Evolutionary conservation across 2,113 vertebrate species (phyloP).

Genomic region (Melanocharis versteri): DNA sequence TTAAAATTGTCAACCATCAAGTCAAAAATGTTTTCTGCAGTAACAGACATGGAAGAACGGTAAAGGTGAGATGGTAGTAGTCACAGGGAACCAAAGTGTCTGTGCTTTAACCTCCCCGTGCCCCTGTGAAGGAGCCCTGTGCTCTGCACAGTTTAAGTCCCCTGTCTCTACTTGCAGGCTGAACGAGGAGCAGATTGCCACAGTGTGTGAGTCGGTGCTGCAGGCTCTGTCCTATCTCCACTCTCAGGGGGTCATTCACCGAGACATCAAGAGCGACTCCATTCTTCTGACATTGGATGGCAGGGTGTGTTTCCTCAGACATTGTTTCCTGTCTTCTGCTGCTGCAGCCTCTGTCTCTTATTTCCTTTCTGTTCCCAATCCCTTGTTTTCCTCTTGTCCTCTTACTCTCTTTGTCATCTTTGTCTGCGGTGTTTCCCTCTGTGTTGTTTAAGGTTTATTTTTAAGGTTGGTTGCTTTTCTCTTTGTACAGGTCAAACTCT

Average conservation of each 20-base stretch:
- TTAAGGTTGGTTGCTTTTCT: not conserved
- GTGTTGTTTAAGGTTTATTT: not conserved
- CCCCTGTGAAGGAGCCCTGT: not conserved
- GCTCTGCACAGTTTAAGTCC: not conserved
- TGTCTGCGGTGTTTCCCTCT: not conserved
- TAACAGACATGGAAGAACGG: not conserved
- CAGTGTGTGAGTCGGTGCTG: constrained; percentile 94
- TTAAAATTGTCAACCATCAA: not conserved
- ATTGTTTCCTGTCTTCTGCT: not conserved
- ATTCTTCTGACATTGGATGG: constrained; percentile 94
- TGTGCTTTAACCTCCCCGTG: not conserved
- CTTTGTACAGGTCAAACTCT: constrained; percentile 88
- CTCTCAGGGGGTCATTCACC: constrained; percentile 96
- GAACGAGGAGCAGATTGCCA: constrained; percentile 97
- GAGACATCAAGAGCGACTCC: constrained; percentile 98
- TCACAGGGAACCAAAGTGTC: not conserved
- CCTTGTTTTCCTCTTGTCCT: not conserved
- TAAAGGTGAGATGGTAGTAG: not conserved
- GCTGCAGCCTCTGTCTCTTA: not conserved
- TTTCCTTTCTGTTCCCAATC: not conserved
- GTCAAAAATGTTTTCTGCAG: not conserved
- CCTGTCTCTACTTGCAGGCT: constrained; percentile 73
- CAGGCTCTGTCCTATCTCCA: constrained; percentile 96
- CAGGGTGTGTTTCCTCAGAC: constrained; percentile 74
- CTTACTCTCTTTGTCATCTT: not conserved